phyloP scores from a whole-genome alignment of 1,140 invertebrate species.

The Mamestra configurata region DNA sequence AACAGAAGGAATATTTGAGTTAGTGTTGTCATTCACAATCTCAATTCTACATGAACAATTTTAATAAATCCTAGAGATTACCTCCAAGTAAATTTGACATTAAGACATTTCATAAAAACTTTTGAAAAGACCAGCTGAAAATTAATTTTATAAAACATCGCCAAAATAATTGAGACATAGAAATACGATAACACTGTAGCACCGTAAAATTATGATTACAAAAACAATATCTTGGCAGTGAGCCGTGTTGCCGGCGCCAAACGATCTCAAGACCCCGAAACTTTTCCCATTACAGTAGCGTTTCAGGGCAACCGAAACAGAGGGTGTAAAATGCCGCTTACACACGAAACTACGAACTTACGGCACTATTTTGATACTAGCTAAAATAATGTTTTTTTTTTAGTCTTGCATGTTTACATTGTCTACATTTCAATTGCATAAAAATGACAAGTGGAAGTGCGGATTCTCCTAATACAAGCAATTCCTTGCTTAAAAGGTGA shows the following conservation, averaged over 20 bases:
- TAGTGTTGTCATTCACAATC: conserved; percentile 19
- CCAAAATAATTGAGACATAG: conserved; percentile 21
- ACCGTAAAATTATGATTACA: conserved; percentile 35
- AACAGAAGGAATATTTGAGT: conserved; percentile 62
- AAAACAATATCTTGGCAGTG: conserved; percentile 56
- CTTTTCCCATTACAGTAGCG: conserved; percentile 68
- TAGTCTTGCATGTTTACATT: too few species aligned
- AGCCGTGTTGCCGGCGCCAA: conserved; percentile 52
- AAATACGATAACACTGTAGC: conserved; percentile 41
- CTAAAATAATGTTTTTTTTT: too few species aligned
- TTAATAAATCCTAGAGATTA: background rate
- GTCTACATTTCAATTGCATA: too few species aligned
- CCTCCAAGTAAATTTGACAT: background rate
- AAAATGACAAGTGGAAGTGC: too few species aligned
- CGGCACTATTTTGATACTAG: background rate
- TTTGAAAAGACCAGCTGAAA: background rate
- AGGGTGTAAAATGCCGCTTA: conserved; percentile 50
- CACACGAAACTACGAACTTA: conserved; percentile 29
- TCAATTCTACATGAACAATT: background rate
- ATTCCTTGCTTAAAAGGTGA: too few species aligned
- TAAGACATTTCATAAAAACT: background rate
- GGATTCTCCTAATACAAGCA: too few species aligned
- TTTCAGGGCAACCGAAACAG: conserved; percentile 43
- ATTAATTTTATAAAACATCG: conserved; percentile 5
- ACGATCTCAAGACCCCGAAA: conserved; percentile 57